These are phyloP conservation scores for Drosophila ironensis DNA, from an alignment of 1,140 invertebrate genomes.

Conservation along the genomic window DNA sequence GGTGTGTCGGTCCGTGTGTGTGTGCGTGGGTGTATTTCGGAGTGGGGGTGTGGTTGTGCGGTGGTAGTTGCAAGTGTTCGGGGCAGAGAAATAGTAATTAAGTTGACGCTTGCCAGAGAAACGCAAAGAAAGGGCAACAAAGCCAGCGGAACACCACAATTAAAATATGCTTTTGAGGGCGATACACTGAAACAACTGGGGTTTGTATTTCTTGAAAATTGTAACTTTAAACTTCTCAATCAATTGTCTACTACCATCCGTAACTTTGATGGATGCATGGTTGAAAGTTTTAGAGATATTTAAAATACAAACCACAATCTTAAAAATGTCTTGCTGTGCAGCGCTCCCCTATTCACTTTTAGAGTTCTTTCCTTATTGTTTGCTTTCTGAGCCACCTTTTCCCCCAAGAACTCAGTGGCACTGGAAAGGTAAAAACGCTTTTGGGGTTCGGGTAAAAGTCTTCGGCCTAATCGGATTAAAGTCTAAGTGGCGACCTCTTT, in stretches of 20 bases:
- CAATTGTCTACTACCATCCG: no score
- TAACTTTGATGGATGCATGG: no score
- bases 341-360: no score
- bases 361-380: no score
- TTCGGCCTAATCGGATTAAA: constrained; percentile 24
- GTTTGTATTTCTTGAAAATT: background rate
- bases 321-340: no score
- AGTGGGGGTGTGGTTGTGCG: constrained; percentile 19
- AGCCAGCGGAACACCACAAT: constrained; percentile 44
- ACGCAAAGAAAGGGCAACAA: constrained; percentile 26
- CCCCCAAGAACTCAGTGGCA: background rate
- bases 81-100: constrained; percentile 72
- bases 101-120: constrained; percentile 62
- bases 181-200: background rate
- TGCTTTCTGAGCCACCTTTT: no score
- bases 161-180: constrained; percentile 42
- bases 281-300: no score
- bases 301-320: no score
- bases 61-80: constrained; percentile 10
- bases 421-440: background rate
- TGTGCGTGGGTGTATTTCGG: constrained; percentile 13
- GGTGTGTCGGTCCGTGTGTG: background rate
- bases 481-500: constrained; percentile 3
- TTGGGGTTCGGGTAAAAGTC: constrained; percentile 12
- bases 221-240: no score